These are phyloP conservation scores for Mesoclemmys tuberculata DNA, from an alignment of 2,113 vertebrate genomes.

Conservation along the genomic window DNA sequence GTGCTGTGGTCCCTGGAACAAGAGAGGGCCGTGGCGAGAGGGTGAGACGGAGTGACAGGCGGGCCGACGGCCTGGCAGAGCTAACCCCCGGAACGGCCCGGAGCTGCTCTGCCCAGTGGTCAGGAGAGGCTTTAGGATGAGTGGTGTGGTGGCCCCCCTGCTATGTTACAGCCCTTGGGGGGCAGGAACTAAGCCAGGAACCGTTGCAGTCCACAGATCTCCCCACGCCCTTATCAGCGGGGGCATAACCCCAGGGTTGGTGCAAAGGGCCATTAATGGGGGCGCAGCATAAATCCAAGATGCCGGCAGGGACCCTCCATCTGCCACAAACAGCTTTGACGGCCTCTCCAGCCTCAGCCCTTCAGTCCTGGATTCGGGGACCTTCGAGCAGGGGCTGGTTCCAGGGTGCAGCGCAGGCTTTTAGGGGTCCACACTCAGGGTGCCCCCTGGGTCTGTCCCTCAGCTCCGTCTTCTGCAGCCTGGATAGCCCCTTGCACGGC, in stretches of 20 bases:
- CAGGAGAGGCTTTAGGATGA: neutral
- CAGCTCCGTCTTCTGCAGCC: neutral
- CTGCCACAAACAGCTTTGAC: neutral
- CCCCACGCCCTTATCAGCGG: too few species aligned
- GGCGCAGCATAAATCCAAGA: neutral
- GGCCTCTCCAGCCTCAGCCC: neutral
- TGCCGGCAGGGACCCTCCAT: too few species aligned
- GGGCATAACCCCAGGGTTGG: neutral
- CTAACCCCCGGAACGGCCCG: too few species aligned
- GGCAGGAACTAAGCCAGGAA: neutral
- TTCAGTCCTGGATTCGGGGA: neutral
- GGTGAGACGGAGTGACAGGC: too few species aligned
- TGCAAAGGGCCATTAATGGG: neutral
- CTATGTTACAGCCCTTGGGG: neutral
- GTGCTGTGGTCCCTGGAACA: too few species aligned
- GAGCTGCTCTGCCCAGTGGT: neutral
- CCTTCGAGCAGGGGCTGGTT: neutral
- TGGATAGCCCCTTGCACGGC: neutral
- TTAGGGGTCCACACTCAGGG: neutral
- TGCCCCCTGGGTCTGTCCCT: neutral
- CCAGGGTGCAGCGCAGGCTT: neutral
- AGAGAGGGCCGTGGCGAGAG: too few species aligned
- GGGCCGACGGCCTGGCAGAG: too few species aligned
- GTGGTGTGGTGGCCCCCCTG: fast-evolving
- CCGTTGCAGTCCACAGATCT: neutral